Evolutionary conservation across 2,113 vertebrate genomes (phyloP), one percentile per base, ranked within the genome.

Genomic region (Xenus cinereus): DNA sequence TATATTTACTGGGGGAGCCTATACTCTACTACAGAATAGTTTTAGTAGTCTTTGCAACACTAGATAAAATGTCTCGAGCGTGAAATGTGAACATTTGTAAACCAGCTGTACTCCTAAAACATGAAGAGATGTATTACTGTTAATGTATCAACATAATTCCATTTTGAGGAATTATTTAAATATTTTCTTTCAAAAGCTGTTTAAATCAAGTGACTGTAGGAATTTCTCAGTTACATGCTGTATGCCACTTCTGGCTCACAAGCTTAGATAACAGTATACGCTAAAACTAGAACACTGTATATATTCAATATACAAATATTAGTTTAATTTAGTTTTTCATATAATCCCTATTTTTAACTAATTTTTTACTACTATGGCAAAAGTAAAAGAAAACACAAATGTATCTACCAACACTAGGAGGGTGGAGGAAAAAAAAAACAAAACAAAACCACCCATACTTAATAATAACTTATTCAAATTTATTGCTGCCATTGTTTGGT

Each of bases 401-500:
- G 3, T 37, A 37, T 80, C 20, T 68, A 9, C 12, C 26, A 84
- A 35, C 19, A 43, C 10, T 48, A 16, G 4, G 14, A 2, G 4
- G 3, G 12, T 2, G 3, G 7, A 56, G 82, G 79, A 33, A 89
- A 86, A 91, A 51, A 51, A 60, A 33, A 89, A 9, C 14, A 37
- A 62, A 37, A n/a, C n/a, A n/a, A 26, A 17, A 26, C 3, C n/a
- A n/a, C 4, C 4, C 5, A 18, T 39, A 82, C 20, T 88, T 90
- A 75, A 84, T 88, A 94, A 90, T 91, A 87, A 97, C 93, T 96
- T 96, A 96, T 96, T 95, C 77, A 90, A 71, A 98, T 96, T 97
- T 97, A 96, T 51, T 64, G 67, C 74, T 59, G 93, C 81, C 80
- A 94, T 93, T 96, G 94, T 83, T 53, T 80, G 17, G 97, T 97